Percentiles rank a stretch among this genome's conserved stretches.
Evolutionary conservation across 2,888 invertebrate genomes (phyloP).

Genomic region (Hyposoter didymator): DNA sequence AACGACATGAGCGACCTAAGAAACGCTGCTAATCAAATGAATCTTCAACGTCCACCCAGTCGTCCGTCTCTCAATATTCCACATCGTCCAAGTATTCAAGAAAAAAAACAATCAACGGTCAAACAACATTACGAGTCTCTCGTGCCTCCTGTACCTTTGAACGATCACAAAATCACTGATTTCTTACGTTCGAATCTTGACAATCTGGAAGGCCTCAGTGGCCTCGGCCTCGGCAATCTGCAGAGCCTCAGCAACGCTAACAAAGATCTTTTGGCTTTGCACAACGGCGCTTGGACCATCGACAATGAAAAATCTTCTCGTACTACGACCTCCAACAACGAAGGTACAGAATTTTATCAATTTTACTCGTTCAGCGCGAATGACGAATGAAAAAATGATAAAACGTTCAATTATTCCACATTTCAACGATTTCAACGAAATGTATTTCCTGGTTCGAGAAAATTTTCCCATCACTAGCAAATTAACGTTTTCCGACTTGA

Average conservation of each 20-base stretch:
- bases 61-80: slow-evolving; percentile 83
- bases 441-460: no score
- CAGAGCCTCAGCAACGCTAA: slow-evolving; percentile 83
- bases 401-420: no score
- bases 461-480: no score
- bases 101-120: slow-evolving; percentile 78
- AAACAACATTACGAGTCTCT: slow-evolving; percentile 84
- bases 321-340: slow-evolving; percentile 79
- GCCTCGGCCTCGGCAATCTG: slow-evolving; percentile 78
- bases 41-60: slow-evolving; percentile 81
- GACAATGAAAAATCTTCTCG: slow-evolving; percentile 79
- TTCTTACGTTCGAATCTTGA: slow-evolving; percentile 90
- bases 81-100: slow-evolving; percentile 81
- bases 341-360: slow-evolving; percentile 76
- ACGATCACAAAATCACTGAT: slow-evolving; percentile 89
- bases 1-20: slow-evolving; percentile 79
- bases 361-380: neutral
- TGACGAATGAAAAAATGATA: no score
- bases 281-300: slow-evolving; percentile 88
- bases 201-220: slow-evolving; percentile 88
- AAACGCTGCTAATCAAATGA: slow-evolving; percentile 79
- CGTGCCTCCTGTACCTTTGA: slow-evolving; percentile 78
- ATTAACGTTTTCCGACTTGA: no score
- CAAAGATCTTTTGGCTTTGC: slow-evolving; percentile 88
- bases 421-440: no score